phyloP scores from a whole-genome alignment of 1,140 invertebrate genomes.

The Muscidifurax raptorellus region DNA sequence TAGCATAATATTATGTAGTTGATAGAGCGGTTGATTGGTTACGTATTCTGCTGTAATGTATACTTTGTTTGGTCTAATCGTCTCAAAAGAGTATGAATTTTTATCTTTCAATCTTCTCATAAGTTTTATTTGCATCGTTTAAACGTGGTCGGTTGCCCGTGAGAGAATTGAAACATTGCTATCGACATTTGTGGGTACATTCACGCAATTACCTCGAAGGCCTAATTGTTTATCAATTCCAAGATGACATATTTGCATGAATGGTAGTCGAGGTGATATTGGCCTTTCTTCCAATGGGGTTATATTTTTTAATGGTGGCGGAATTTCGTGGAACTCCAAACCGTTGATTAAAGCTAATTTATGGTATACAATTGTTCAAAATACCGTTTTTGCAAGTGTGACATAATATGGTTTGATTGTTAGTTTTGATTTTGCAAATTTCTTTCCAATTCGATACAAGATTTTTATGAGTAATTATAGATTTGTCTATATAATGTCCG shows the following conservation, averaged over 20 bases:
- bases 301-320: neutral
- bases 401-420: slow-evolving; percentile 7
- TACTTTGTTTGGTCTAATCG: slow-evolving; percentile 37
- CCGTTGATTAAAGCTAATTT: slow-evolving; percentile 8
- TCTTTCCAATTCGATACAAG: neutral
- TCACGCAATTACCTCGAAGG: slow-evolving; percentile 45
- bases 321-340: neutral
- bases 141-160: slow-evolving; percentile 12
- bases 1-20: slow-evolving; percentile 2
- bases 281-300: slow-evolving; percentile 45
- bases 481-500: neutral
- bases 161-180: slow-evolving; percentile 21
- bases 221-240: slow-evolving; percentile 51
- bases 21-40: neutral
- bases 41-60: slow-evolving; percentile 23
- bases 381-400: slow-evolving; percentile 6
- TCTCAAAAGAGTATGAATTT: slow-evolving; percentile 42
- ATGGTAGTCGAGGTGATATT: slow-evolving; percentile 47
- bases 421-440: slow-evolving; percentile 3
- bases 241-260: slow-evolving; percentile 43
- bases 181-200: slow-evolving; percentile 36
- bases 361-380: neutral
- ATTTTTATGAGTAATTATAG: neutral
- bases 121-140: slow-evolving; percentile 42
- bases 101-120: slow-evolving; percentile 48